Evolutionary conservation across 2,797 vertebrate genomes (phyloP), one percentile per base, ranked within the genome.

Genomic region (Gymnothorax javanicus): DNA sequence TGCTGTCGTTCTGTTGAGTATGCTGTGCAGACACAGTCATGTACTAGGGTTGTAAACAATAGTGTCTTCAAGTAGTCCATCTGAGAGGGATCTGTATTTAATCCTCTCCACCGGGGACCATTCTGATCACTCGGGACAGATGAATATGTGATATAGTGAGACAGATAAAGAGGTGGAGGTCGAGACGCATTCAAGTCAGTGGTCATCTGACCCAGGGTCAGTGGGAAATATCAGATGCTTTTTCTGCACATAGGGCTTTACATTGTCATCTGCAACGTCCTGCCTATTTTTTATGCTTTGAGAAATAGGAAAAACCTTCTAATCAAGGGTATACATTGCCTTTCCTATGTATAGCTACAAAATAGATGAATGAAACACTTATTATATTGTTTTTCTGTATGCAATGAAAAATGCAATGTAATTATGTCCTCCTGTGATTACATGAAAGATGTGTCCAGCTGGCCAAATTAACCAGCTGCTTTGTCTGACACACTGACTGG

Each of bases 1-100:
- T 33, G 11, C 52, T 71, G 58, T 82, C 9, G 83, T 85, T 58
- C 81, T 25, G 5, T 69, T 84, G 85, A 57, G 62, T 62, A 81
- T 77, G 88, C 85, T 87, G 81, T 43, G 87, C 84, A 54, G 43
- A 84, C 79, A 85, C 86, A 84, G 87, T 87, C 85, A 87, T 85
- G 27, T 58, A 86, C 86, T 20, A 12, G 83, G 82, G 85, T 75
- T 79, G 56, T 33, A 4, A 56, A 43, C 57, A 77, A 86, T 91
- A 86, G 87, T 88, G 88, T 84, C 67, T 62, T 84, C 85, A 56
- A 83, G 86, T 83, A 59, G 62, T 56, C 85, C 85, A 54, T 8
- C 52, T 58, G 77, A 64, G 60, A 25, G 67, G 27, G 56, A 57
- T 75, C 50, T 84, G 85, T 52, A 57, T 58, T 81, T 83, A 20